These are phyloP conservation scores for Beroe ovata DNA, from an alignment of 37 sponge, comb jelly and placozoan species.

Conservation along the genomic window DNA sequence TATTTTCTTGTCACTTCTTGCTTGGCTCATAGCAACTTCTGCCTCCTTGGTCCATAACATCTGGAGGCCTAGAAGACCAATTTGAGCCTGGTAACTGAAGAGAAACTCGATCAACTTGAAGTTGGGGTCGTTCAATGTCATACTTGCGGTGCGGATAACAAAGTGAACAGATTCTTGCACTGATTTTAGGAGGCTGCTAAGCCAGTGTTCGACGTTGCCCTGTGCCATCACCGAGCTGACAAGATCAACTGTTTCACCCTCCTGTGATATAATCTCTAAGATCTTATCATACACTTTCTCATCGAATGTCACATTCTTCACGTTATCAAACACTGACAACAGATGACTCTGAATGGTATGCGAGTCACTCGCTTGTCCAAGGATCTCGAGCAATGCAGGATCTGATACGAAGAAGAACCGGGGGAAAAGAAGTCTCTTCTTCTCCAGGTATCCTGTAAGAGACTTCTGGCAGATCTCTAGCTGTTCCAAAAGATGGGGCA, in stretches of 20 bases:
- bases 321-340: slow-evolving; percentile 96
- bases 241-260: slow-evolving; percentile 95
- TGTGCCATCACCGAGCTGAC: slow-evolving; percentile 90
- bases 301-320: slow-evolving; percentile 94
- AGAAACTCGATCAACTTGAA: slow-evolving; percentile 89
- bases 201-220: slow-evolving; percentile 95
- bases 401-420: slow-evolving; percentile 99
- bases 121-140: slow-evolving; percentile 85
- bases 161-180: slow-evolving; percentile 78
- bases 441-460: slow-evolving; percentile 98
- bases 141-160: slow-evolving; percentile 79
- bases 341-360: slow-evolving; percentile 97
- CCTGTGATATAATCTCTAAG: slow-evolving; percentile 90
- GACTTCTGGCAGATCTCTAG: slow-evolving; percentile 99
- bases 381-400: slow-evolving; percentile 96
- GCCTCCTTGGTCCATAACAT: slow-evolving; percentile 92
- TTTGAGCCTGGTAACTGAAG: slow-evolving; percentile 85
- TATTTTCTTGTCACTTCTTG: slow-evolving; percentile 88
- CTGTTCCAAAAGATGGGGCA: slow-evolving; percentile 98
- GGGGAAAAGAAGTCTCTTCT: slow-evolving; percentile 97
- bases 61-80: slow-evolving; percentile 92
- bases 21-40: slow-evolving; percentile 77
- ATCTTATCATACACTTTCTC: slow-evolving; percentile 96
- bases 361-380: slow-evolving; percentile 97
- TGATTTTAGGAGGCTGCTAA: slow-evolving; percentile 77